Base-by-base conservation (phyloP, 1,140 invertebrate species). In the Brachionus asplanchnoidis region DNA sequence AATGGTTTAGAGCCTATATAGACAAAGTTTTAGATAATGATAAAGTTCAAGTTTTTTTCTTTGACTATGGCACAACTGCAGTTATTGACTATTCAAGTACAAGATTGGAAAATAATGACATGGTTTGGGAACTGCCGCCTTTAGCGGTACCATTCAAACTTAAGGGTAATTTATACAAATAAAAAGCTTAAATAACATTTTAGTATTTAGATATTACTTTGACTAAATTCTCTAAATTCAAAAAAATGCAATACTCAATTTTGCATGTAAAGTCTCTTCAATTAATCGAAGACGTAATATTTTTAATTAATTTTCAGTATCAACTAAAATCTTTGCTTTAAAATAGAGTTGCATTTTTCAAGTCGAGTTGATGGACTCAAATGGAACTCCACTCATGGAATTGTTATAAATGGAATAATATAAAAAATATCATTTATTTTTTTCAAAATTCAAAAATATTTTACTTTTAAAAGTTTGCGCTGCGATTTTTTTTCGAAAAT, bases 1-100 rank as follows among this genome's bases (percentile, higher is more conserved):
- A 75, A 75, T 75, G 70, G 70, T 75, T 75, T 23, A 75, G 70
- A 75, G 70, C 70, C 2, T 75, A 75, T 75, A 75, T 75, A 44
- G 40, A 75, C 1, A 75, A 46, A 46, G 36, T 75, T 44, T 2
- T 46, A 3, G 70, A 75, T 4, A 46, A 75, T 23, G 42, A 75
- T 9, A 75, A 75, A 75, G 23, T 75, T 44, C n/a, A 46, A 75
- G 36, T 75, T 5, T 75, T 75, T 23, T 75, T 75, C 11, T 7
- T 75, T 46, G 70, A 75, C n/a, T 75, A 75, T 75, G 70, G 70
- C 1, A 75, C 70, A 44, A 75, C 70, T 3, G 70, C 70, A 40
- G 9, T 23, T 8, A 8, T 75, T 23, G 70, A 75, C 46, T n/a
- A 44, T 20, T 23, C 40, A 14, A 23, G 4, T 44, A 75, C 70